Percentiles rank a stretch among this genome's conserved stretches.
Evolutionary conservation across 92 coral and sea anemone genomes (phyloP).

Genomic region (Epizoanthus ramosus): DNA sequence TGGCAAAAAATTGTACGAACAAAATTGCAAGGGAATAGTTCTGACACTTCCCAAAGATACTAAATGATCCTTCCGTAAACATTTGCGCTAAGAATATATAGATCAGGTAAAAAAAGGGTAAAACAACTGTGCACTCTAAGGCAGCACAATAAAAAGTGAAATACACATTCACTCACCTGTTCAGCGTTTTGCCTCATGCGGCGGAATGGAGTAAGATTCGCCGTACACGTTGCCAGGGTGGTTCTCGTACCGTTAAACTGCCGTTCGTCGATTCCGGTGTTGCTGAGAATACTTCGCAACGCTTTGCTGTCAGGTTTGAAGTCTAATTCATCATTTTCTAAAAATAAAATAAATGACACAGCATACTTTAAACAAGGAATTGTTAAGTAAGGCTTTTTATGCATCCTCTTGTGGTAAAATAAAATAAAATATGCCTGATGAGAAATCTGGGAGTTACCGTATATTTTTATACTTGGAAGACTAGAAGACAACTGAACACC

Average conservation of each 20-base stretch:
- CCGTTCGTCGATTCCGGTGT: constrained; percentile 53
- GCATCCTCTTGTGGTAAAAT: background rate
- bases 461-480: no score
- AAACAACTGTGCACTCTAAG: no score
- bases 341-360: background rate
- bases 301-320: constrained; percentile 69
- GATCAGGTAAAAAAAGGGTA: no score
- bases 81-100: no score
- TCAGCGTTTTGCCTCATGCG: constrained; percentile 37
- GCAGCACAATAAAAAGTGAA: background rate
- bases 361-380: background rate
- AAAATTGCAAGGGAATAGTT: no score
- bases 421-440: background rate
- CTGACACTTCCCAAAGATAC: no score
- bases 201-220: constrained; percentile 41
- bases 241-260: constrained; percentile 37
- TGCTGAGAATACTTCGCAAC: constrained; percentile 63
- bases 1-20: no score
- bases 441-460: no score
- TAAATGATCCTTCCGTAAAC: no score
- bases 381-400: background rate
- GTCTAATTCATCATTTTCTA: constrained; percentile 49
- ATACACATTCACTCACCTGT: constrained; percentile 31
- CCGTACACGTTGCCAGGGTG: constrained; percentile 46
- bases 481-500: no score